Conservation (phyloP, 2,113 vertebrate genomes). For the cattle (Bos taurus) region ARS-UCD2.0 NC_037331.1:101256501-101257000, state of each 20-base stretch:
- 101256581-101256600: constrained; percentile 20
- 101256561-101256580: not conserved
- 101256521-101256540: not conserved
- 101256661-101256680: not conserved
- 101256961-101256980: not conserved
- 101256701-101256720: not conserved
- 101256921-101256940: not conserved
- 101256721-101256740: not conserved
- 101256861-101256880: not conserved
- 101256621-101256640: not conserved
- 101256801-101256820: not conserved
- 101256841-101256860: not conserved
- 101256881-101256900: not conserved
- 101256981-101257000: not conserved
- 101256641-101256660: not conserved
- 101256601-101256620: not conserved
- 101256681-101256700: not conserved
- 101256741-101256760: not conserved
- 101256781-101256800: not conserved
- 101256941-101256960: not conserved
- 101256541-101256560: not conserved
- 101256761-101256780: not conserved
- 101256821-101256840: not conserved
- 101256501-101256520: not conserved
- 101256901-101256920: not conserved